A percentile compares a stretch with the other conserved stretches of the same genome.
Evolutionary conservation across 2,888 invertebrate species (phyloP).

Genomic region (Sycophila texana): DNA sequence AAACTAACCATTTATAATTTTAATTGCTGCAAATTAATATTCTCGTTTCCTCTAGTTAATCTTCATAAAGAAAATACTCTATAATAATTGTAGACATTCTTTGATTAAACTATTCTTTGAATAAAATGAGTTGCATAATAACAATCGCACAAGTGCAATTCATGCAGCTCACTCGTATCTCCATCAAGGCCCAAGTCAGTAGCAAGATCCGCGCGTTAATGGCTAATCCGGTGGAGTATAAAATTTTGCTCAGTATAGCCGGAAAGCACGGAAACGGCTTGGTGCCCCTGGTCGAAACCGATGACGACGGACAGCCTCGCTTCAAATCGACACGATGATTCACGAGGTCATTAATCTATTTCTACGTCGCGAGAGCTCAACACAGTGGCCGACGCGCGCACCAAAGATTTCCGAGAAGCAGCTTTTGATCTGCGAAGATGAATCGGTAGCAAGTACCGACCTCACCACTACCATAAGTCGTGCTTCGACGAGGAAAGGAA

Average conservation of each 20-base stretch:
- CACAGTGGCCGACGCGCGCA: slow-evolving; percentile 56
- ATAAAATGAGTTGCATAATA: too few species aligned
- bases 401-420: slow-evolving; percentile 72
- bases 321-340: slow-evolving; percentile 72
- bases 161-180: too few species aligned
- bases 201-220: background rate
- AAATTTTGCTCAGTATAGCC: slow-evolving; percentile 46
- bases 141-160: too few species aligned
- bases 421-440: slow-evolving; percentile 72
- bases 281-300: slow-evolving; percentile 52
- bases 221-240: background rate
- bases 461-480: slow-evolving; percentile 45
- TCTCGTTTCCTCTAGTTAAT: too few species aligned
- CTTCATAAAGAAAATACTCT: background rate
- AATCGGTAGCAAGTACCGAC: slow-evolving; percentile 65
- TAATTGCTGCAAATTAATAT: too few species aligned
- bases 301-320: slow-evolving; percentile 62
- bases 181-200: background rate
- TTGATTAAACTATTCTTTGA: too few species aligned
- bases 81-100: background rate
- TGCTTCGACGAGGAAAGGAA: slow-evolving; percentile 55
- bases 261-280: slow-evolving; percentile 29
- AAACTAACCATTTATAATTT: too few species aligned
- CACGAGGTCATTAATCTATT: slow-evolving; percentile 73
- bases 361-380: slow-evolving; percentile 62